Evolutionary conservation across 2,113 vertebrate genomes (phyloP).

Genomic region (Marmota flaviventris): DNA sequence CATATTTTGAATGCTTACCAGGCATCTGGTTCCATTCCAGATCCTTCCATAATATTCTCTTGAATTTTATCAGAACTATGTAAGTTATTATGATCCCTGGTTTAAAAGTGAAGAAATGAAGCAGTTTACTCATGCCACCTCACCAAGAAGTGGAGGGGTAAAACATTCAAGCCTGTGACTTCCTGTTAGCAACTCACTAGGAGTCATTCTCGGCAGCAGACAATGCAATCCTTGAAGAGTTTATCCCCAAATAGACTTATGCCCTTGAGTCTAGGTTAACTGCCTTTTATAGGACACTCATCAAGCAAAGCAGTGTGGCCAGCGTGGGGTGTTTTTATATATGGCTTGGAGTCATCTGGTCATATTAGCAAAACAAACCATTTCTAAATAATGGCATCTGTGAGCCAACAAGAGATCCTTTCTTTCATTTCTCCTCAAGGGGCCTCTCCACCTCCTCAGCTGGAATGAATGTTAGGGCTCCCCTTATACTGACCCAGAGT

Average conservation of each 20-base stretch:
- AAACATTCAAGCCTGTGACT: neutral
- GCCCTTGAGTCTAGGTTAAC: slow-evolving; percentile 19
- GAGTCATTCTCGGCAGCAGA: neutral
- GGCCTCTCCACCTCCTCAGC: slow-evolving; percentile 67
- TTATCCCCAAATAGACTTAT: neutral
- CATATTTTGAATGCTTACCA: neutral
- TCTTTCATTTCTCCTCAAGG: slow-evolving; percentile 82
- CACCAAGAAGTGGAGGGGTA: neutral
- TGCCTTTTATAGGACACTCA: slow-evolving; percentile 76
- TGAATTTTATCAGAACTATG: neutral
- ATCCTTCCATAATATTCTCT: slow-evolving; percentile 20
- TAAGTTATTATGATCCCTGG: neutral
- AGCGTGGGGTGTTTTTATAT: slow-evolving; percentile 84
- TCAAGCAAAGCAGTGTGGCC: slow-evolving; percentile 79
- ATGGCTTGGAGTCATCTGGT: slow-evolving; percentile 81
- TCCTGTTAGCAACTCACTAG: neutral
- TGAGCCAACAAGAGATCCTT: slow-evolving; percentile 84
- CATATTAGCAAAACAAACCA: slow-evolving; percentile 87
- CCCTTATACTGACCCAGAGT: slow-evolving; percentile 77
- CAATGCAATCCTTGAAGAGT: neutral
- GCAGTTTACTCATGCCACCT: neutral
- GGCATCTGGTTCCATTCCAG: neutral
- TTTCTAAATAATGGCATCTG: slow-evolving; percentile 86
- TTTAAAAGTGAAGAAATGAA: slow-evolving; percentile 45
- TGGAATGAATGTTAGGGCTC: slow-evolving; percentile 81